Conservation (phyloP, 2,113 vertebrate species). For the Ardeotis arabs region DNA sequence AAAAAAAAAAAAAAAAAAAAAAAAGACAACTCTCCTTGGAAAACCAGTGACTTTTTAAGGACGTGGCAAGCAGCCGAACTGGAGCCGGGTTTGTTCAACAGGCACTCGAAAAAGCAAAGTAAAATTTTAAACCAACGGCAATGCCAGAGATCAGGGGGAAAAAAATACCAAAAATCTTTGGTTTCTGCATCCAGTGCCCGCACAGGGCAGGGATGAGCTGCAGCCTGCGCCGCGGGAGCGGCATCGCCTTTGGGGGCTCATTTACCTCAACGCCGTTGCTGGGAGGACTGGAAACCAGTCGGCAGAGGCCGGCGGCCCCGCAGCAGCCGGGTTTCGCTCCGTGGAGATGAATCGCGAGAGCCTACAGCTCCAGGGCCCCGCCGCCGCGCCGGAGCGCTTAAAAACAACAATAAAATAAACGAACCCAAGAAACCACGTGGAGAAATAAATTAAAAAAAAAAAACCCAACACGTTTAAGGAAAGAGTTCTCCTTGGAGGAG, state of each 20-base stretch:
- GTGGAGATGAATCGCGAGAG: background rate
- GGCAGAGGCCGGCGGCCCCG: background rate
- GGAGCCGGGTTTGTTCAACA: background rate
- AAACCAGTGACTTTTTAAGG: background rate
- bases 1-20: background rate
- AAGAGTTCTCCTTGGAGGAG: background rate
- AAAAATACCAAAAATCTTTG: rapidly evolving
- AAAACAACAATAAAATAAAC: background rate
- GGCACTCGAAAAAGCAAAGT: background rate
- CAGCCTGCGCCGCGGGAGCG: background rate
- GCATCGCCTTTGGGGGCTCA: background rate
- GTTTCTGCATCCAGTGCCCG: background rate
- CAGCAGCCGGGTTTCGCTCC: rapidly evolving
- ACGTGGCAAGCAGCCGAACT: rapidly evolving
- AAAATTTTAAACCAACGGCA: rapidly evolving
- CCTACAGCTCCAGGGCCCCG: rapidly evolving
- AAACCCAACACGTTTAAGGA: too few relatives aligned
- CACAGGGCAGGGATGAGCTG: background rate
- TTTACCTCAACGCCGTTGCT: background rate
- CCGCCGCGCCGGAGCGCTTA: rapidly evolving
- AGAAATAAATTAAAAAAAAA: too few relatives aligned
- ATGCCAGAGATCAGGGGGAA: rapidly evolving
- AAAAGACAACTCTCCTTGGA: background rate
- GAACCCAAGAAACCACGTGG: background rate
- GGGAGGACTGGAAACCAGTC: background rate